phyloP scores from a whole-genome alignment of 2,888 invertebrate species.

The Pecten maximus region DNA sequence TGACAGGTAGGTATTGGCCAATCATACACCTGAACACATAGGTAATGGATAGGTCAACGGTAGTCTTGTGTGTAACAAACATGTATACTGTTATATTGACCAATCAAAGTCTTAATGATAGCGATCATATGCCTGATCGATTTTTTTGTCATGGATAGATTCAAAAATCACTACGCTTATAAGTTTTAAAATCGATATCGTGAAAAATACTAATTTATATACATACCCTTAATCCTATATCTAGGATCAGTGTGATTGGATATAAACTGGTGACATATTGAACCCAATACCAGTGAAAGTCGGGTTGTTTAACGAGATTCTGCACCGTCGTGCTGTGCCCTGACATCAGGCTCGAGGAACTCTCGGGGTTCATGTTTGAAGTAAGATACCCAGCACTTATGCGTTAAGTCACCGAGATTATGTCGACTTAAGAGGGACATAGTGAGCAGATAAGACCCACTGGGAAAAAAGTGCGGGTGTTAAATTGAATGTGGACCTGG shows the following conservation, averaged over 20 bases:
- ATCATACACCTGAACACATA: not conserved
- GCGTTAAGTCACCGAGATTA: not conserved
- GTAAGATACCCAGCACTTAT: not conserved
- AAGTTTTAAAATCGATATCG: not conserved
- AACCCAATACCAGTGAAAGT: not conserved
- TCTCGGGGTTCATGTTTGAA: not conserved
- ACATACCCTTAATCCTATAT: too few species aligned
- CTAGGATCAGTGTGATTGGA: not conserved
- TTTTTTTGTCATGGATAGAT: not conserved
- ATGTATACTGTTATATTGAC: not conserved
- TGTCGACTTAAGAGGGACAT: not conserved
- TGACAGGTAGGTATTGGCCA: not conserved
- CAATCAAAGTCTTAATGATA: not conserved
- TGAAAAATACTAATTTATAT: not conserved
- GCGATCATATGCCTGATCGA: not conserved
- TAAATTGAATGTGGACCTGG: slow-evolving; percentile 17
- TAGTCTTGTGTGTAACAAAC: not conserved
- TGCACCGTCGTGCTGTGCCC: not conserved
- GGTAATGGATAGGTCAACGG: not conserved
- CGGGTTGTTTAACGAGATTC: not conserved
- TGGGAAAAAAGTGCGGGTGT: not conserved
- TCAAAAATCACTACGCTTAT: not conserved
- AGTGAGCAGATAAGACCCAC: not conserved
- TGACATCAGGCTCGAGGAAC: not conserved
- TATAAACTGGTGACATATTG: not conserved